Evolutionary conservation across 2,888 invertebrate genomes (phyloP).

Genomic region (Acanthococcus lagerstroemiae): DNA sequence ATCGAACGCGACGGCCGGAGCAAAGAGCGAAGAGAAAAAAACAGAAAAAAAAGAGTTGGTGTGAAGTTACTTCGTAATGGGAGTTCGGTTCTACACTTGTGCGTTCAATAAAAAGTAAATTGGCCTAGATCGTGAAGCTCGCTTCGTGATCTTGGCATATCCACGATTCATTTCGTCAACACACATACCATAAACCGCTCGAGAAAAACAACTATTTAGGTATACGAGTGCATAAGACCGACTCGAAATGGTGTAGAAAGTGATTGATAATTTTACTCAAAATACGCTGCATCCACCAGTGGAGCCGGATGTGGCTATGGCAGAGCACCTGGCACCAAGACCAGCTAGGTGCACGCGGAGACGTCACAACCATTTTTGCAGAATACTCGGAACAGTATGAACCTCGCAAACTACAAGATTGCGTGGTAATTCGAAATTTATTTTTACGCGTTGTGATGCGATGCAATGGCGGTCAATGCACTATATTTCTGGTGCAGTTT

Average conservation of each 20-base stretch:
- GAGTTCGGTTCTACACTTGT: conserved; percentile 23
- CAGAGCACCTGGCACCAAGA: too few relatives aligned
- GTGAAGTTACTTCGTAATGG: conserved; percentile 21
- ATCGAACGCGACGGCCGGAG: not conserved
- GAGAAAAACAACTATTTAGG: too few relatives aligned
- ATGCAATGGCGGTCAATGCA: too few relatives aligned
- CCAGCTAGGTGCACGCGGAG: too few relatives aligned
- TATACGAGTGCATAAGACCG: not conserved
- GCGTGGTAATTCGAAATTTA: too few relatives aligned
- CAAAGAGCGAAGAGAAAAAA: not conserved
- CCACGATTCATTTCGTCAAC: conserved; percentile 26
- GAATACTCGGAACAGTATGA: too few relatives aligned
- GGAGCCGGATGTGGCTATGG: too few relatives aligned
- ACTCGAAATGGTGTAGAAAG: conserved; percentile 13
- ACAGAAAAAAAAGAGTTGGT: conserved; percentile 4
- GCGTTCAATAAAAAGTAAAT: conserved; percentile 28
- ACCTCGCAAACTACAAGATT: too few relatives aligned
- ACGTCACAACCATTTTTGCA: too few relatives aligned
- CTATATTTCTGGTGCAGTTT: too few relatives aligned
- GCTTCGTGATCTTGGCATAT: conserved; percentile 21
- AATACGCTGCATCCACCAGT: too few relatives aligned
- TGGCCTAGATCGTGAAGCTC: conserved; percentile 28
- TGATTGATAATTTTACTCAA: conserved; percentile 23
- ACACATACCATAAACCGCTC: not conserved
- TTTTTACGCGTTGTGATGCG: too few relatives aligned